phyloP scores from a whole-genome alignment of 2,888 invertebrate species.

The Cryptocheilus praepositus region DNA sequence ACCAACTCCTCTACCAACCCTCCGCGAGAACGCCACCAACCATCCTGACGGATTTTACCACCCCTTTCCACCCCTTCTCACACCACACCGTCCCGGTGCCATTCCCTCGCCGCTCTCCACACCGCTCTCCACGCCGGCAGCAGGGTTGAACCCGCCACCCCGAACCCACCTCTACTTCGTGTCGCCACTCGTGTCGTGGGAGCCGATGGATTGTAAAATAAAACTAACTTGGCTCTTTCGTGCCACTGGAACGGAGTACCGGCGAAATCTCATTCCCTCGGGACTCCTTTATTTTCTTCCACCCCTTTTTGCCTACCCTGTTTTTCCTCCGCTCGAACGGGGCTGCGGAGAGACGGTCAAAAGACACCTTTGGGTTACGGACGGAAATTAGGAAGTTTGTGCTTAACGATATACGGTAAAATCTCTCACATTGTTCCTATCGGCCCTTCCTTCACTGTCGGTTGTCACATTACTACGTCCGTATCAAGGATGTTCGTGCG shows the following conservation, averaged over 20 bases:
- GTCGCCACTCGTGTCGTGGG: constrained; percentile 52
- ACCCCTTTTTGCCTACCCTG: constrained; percentile 32
- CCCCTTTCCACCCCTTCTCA: constrained; percentile 16
- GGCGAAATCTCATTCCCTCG: constrained; percentile 72
- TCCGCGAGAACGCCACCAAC: constrained; percentile 32
- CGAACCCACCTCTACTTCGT: background rate
- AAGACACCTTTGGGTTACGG: background rate
- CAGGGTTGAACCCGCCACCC: constrained; percentile 10
- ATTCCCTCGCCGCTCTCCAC: constrained; percentile 13
- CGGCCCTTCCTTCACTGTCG: too few relatives aligned
- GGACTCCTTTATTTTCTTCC: constrained; percentile 61
- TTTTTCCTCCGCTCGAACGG: background rate
- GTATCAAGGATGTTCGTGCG: too few relatives aligned
- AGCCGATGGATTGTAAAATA: constrained; percentile 75
- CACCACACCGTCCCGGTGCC: too few relatives aligned
- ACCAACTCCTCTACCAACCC: too few relatives aligned
- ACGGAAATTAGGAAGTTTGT: too few relatives aligned
- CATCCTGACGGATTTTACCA: constrained; percentile 58
- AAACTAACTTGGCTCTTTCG: constrained; percentile 74
- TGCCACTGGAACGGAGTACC: constrained; percentile 62
- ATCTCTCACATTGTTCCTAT: too few relatives aligned
- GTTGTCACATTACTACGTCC: too few relatives aligned
- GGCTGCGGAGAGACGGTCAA: background rate
- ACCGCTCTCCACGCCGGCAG: constrained; percentile 15
- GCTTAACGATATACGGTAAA: too few relatives aligned